Evolutionary conservation across 2,888 invertebrate genomes (phyloP).

Genomic region (Drosophila suboccidentalis): DNA sequence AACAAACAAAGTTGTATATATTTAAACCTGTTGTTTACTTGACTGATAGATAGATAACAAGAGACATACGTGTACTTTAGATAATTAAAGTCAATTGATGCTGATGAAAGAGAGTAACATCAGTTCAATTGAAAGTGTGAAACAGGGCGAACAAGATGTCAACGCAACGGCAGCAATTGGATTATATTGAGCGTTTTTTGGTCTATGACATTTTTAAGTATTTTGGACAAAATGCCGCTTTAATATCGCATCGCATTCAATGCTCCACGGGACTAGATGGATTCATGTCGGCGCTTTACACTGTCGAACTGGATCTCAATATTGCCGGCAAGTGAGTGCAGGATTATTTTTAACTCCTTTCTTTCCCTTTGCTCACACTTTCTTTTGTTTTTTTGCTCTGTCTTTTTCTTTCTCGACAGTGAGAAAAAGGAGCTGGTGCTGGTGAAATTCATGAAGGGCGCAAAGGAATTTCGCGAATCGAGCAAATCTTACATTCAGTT

Average conservation of each 20-base stretch:
- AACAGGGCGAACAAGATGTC: slow-evolving; percentile 30
- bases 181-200: slow-evolving; percentile 75
- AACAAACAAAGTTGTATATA: neutral
- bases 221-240: slow-evolving; percentile 59
- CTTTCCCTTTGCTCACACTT: neutral
- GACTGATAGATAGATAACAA: slow-evolving; percentile 11
- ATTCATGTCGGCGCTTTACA: slow-evolving; percentile 84
- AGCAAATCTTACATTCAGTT: slow-evolving; percentile 83
- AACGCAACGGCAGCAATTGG: slow-evolving; percentile 58
- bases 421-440: slow-evolving; percentile 63
- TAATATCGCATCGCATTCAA: slow-evolving; percentile 62
- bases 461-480: slow-evolving; percentile 74
- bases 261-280: slow-evolving; percentile 82
- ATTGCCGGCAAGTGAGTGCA: slow-evolving; percentile 49
- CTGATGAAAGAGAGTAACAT: neutral
- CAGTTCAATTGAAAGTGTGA: neutral
- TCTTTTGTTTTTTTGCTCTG: no score
- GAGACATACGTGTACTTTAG: slow-evolving; percentile 23
- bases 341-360: neutral
- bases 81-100: slow-evolving; percentile 36
- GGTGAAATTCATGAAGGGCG: slow-evolving; percentile 84
- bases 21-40: slow-evolving; percentile 9
- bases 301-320: slow-evolving; percentile 64
- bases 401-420: slow-evolving; percentile 17
- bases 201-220: slow-evolving; percentile 76